phyloP scores from a whole-genome alignment of 1,140 invertebrate genomes.

The Dolichoris vasculosae region DNA sequence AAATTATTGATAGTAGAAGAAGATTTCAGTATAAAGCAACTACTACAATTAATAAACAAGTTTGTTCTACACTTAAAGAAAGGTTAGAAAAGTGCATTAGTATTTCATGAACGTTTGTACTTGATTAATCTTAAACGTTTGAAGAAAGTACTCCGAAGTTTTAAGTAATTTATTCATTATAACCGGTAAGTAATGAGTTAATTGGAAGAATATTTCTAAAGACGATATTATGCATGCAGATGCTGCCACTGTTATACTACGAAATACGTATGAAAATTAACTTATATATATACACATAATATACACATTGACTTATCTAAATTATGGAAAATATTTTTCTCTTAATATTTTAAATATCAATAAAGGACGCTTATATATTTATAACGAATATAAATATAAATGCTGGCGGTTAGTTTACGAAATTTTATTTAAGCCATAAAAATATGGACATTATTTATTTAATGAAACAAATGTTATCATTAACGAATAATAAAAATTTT shows the following conservation, averaged over 20 bases:
- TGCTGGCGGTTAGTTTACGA: background rate
- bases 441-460: background rate
- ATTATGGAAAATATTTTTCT: constrained; percentile 6
- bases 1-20: background rate
- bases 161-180: constrained; percentile 44
- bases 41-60: background rate
- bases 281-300: background rate
- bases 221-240: background rate
- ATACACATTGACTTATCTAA: background rate
- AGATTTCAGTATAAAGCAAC: background rate
- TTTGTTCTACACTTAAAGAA: background rate
- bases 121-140: constrained; percentile 44
- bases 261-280: constrained; percentile 21
- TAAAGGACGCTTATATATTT: background rate
- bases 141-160: constrained; percentile 43
- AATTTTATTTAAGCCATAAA: background rate
- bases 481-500: too few species aligned
- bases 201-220: constrained; percentile 8
- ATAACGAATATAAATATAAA: background rate
- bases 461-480: too few species aligned
- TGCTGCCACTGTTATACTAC: background rate
- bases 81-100: constrained; percentile 35
- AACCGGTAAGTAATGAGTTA: constrained; percentile 28
- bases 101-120: constrained; percentile 41
- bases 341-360: background rate